Evolutionary conservation across 2,797 vertebrate species (phyloP), one percentile per base, ranked within the genome.

Genomic region (Cyclopterus lumpus): DNA sequence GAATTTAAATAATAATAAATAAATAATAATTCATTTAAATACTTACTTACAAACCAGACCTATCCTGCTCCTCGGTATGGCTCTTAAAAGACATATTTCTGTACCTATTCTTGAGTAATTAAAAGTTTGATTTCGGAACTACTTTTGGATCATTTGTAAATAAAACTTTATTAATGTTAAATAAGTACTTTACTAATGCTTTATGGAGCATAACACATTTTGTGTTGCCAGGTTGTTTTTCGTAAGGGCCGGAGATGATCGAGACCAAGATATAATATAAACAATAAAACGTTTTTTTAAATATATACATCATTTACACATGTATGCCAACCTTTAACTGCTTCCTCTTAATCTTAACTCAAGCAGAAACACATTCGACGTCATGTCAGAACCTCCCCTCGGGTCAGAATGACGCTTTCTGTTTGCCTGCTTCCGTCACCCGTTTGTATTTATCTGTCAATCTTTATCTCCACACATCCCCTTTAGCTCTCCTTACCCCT

Each of bases 371-470:
- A 5, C 16, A 30, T 63, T 73, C 46, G 42, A 69, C 59, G 53
- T 42, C 26, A 26, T 42, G 8, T 48, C 46, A n/a, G 6, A 9
- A 54, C 49, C 60, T 63, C n/a, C 57, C 9, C 51, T 57, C 48
- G 12, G 16, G 24, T 15, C n/a, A 12, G 6, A 46, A 59, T 38
- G 44, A 62, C 71, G 32, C 3, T 58, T 57, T 55, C 70, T 48
- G n/a, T 22, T n/a, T 15, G 12, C 28, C 22, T 69, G 26, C 20
- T 16, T 42, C 55, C 16, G 30, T 48, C 46, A 40, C 20, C 20
- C 9, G 1, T 53, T 60, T 53, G 5, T 67, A 55, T 78, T 75
- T 65, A 49, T 53, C 68, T 79, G 62, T 75, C 71, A 38, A 4
- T 75, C n/a, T 76, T 26, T 61, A 75, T 32, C 32, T 65, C 34